Base-by-base conservation (phyloP, 2,888 invertebrate species). In the Erynnis tages region DNA sequence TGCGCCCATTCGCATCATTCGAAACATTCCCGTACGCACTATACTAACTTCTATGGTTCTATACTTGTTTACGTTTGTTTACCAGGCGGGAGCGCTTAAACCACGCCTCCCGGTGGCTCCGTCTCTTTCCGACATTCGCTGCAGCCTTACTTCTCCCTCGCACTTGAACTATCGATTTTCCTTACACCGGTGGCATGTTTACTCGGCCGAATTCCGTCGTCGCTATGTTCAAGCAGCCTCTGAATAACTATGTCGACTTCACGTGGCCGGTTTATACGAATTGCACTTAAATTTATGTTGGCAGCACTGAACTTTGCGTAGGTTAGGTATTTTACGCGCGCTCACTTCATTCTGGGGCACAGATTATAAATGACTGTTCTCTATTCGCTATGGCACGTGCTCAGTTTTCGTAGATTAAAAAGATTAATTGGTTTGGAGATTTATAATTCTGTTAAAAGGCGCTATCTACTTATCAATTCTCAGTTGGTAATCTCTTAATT, bases 21-120 rank as follows among this genome's bases (percentile, higher is more conserved):
- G 40, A 40, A 41, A 45, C 34, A 21, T 45, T 53, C 44, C 37
- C 35, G 25, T 38, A 45, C 44, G 44, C 37, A 54, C 37, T 48
- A 45, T 27, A 40, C 19, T 14, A n/a, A n/a, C n/a, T n/a, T n/a
- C n/a, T n/a, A n/a, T n/a, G n/a, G n/a, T n/a, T 41, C 37, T 54
- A 30, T 48, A 48, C 47, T 25, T 48, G 38, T 48, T 48, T 48
- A 38, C 38, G 27, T 53, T 61, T 69, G 68, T 70, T 71, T 65
- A 66, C 71, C 69, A 75, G 76, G 76, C 73, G 79, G 75, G 70
- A 59, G 63, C 60, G 54, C 62, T 58, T 64, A 64, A 72, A 78
- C 84, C 82, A 76, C 86, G 84, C 85, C 86, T 82, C 64, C 71
- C 68, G 4, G 69, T 68, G 74, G 76, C 66, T 60, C 60, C 60